A percentile compares a stretch with the other conserved stretches of the same genome.
These are phyloP conservation scores for Biston stratarius DNA, from an alignment of 2,888 invertebrate species.

Conservation along the genomic window DNA sequence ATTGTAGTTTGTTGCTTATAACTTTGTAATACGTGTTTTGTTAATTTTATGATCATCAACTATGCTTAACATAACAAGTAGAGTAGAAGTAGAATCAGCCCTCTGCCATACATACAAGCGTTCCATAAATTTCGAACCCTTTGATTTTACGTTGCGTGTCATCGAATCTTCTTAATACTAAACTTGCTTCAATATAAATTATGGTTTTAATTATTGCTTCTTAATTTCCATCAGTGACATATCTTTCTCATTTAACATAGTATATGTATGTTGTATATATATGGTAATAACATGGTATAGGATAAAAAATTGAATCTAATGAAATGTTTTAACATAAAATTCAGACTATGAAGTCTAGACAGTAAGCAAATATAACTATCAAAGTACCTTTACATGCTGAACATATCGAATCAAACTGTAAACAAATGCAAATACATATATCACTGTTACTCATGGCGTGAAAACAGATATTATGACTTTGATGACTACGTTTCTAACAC, in stretches of 20 bases:
- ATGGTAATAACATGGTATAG: too few species aligned
- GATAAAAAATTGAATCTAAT: neutral
- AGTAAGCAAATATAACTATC: conserved; percentile 16
- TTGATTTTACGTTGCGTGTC: too few species aligned
- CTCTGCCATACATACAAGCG: neutral
- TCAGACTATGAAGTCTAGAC: conserved; percentile 26
- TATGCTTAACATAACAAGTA: neutral
- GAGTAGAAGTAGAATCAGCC: neutral
- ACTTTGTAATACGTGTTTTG: conserved; percentile 1
- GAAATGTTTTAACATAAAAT: conserved; percentile 13
- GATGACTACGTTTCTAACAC: conserved; percentile 54
- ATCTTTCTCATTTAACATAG: too few species aligned
- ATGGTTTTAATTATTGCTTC: too few species aligned
- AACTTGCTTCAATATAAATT: too few species aligned
- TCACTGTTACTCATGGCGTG: conserved; percentile 40
- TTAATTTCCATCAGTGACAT: too few species aligned
- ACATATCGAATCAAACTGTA: conserved; percentile 26
- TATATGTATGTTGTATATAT: too few species aligned
- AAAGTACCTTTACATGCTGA: conserved; percentile 1
- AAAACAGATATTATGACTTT: conserved; percentile 53
- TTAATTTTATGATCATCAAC: conserved; percentile 4
- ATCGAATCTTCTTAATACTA: too few species aligned
- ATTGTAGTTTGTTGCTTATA: conserved; percentile 13
- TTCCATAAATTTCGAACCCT: too few species aligned
- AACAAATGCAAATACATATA: conserved; percentile 22